Percentiles rank a stretch among this genome's conserved stretches.
Conservation (phyloP, 2,888 invertebrate species). For the Hydroisotoma schaefferi region DNA sequence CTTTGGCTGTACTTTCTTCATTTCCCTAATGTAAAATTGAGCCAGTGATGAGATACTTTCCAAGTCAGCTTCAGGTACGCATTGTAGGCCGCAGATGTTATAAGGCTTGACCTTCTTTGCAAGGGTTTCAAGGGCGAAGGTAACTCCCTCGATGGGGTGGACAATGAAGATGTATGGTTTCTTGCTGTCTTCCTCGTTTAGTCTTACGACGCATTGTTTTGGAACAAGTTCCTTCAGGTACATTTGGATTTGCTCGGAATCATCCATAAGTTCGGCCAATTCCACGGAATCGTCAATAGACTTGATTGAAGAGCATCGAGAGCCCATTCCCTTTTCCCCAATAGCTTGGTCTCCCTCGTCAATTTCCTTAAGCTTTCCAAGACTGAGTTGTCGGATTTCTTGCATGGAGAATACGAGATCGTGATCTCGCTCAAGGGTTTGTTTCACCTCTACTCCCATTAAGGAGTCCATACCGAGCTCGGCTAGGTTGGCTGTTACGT, state of each 20-base stretch:
- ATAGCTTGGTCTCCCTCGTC: conserved; percentile 49
- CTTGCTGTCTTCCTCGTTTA: conserved; percentile 53
- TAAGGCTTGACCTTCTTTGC: conserved; percentile 65
- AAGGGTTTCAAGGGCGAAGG: conserved; percentile 66
- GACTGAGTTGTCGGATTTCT: conserved; percentile 81
- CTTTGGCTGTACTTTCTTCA: conserved; percentile 69
- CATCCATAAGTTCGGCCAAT: conserved; percentile 18
- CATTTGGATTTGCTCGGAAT: conserved; percentile 40
- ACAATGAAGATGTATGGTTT: conserved; percentile 56
- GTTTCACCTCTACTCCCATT: conserved; percentile 99
- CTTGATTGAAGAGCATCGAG: conserved; percentile 10
- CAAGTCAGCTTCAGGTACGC: conserved; percentile 71
- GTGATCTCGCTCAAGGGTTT: conserved; percentile 86
- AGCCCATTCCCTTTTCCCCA: conserved; percentile 7
- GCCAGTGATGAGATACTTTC: conserved; percentile 70
- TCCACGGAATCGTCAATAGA: conserved; percentile 15
- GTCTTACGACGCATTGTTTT: conserved; percentile 64
- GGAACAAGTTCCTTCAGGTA: conserved; percentile 68
- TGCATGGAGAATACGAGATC: conserved; percentile 86
- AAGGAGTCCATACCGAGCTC: conserved; percentile 97
- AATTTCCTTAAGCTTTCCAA: conserved; percentile 67
- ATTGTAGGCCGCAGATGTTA: conserved; percentile 86
- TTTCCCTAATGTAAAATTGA: conserved; percentile 65
- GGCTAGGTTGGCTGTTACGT: conserved; percentile 72
- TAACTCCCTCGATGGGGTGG: conserved; percentile 87